A percentile compares a stretch with the other conserved stretches of the same genome.
Conservation (phyloP, 1,140 invertebrate genomes). For the Mactra quadrangularis region DNA sequence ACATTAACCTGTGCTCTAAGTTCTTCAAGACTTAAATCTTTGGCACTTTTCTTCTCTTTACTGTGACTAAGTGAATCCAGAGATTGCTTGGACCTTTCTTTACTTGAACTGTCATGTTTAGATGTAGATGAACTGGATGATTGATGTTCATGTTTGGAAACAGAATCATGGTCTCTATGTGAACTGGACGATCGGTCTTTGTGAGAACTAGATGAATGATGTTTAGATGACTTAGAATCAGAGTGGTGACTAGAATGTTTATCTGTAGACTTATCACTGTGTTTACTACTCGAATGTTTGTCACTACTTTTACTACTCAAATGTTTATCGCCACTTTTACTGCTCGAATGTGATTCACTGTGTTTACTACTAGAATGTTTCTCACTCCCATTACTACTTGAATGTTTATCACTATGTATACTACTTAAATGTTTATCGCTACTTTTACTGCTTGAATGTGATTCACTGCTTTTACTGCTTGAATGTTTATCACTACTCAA, state of each 20-base stretch:
- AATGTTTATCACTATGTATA: too few relatives aligned
- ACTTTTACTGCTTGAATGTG: background rate
- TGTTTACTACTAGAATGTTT: too few relatives aligned
- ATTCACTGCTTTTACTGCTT: too few relatives aligned
- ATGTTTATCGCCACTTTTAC: background rate
- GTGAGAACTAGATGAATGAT: background rate
- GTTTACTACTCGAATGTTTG: too few relatives aligned
- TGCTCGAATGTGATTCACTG: too few relatives aligned
- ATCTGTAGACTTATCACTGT: too few relatives aligned
- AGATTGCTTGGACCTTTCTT: too few relatives aligned
- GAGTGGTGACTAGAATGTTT: background rate
- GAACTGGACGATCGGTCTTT: background rate
- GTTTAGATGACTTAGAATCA: background rate
- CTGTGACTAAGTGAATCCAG: background rate
- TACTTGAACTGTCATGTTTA: background rate
- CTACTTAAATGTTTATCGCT: background rate
- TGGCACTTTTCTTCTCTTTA: slow-evolving; percentile 4
- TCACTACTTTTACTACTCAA: too few relatives aligned
- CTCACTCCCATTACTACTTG: too few relatives aligned
- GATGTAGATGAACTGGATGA: background rate
- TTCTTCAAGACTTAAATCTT: slow-evolving; percentile 45
- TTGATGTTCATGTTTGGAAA: background rate
- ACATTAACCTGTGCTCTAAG: slow-evolving; percentile 48
- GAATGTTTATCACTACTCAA: background rate
- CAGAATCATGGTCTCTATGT: slow-evolving; percentile 1